Conservation (phyloP, 2,797 vertebrate genomes). For the Lycodopsis pacificus region DNA sequence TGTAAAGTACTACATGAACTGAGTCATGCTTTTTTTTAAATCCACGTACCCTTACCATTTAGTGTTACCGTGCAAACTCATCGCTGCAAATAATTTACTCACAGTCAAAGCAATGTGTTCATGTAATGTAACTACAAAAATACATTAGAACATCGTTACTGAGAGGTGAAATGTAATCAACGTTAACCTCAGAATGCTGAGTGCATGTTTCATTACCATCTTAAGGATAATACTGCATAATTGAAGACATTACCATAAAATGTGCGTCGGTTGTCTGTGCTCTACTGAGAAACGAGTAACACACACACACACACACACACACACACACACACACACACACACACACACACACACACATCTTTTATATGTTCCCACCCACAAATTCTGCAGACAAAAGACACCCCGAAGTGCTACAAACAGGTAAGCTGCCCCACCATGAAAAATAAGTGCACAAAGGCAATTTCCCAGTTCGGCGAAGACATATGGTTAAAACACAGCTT, state of each 20-base stretch:
- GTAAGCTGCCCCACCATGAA: constrained; percentile 46
- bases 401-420: constrained; percentile 32
- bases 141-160: neutral
- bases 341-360: constrained; percentile 11
- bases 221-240: neutral
- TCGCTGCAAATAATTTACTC: neutral
- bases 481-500: constrained; percentile 41
- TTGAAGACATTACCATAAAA: neutral
- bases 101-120: neutral
- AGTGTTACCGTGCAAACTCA: no score
- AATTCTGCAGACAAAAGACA: constrained; percentile 31
- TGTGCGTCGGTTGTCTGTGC: neutral
- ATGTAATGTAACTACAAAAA: neutral
- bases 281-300: constrained; percentile 6
- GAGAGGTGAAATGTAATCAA: neutral
- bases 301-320: constrained; percentile 6
- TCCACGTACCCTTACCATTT: no score
- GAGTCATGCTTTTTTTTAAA: no score
- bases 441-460: constrained; percentile 55
- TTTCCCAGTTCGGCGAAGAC: constrained; percentile 55
- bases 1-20: no score
- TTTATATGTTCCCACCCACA: constrained; percentile 18
- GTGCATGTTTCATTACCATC: neutral
- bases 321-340: constrained; percentile 2
- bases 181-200: neutral